These are phyloP conservation scores for Drosophila neocordata DNA, from an alignment of 1,140 invertebrate genomes.

Conservation along the genomic window DNA sequence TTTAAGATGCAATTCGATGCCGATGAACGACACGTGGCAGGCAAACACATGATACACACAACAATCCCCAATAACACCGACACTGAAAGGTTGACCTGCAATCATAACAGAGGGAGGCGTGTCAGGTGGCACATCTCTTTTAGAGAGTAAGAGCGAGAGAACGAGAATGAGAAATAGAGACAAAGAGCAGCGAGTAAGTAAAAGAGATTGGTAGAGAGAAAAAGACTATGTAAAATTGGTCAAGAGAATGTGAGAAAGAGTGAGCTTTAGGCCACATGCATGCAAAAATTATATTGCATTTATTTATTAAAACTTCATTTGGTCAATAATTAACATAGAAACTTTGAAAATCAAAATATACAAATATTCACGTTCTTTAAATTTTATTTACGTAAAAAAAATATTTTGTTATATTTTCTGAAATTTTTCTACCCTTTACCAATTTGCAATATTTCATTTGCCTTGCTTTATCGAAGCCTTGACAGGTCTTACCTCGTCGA, in stretches of 20 bases:
- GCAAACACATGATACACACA: slow-evolving; percentile 4
- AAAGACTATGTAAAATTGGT: background rate
- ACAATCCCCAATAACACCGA: background rate
- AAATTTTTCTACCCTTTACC: too few species aligned
- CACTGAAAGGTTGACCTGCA: slow-evolving; percentile 15
- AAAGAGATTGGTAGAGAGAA: background rate
- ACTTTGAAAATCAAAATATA: too few species aligned
- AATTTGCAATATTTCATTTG: too few species aligned
- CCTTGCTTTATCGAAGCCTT: too few species aligned
- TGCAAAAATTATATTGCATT: slow-evolving; percentile 8
- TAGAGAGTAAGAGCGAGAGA: background rate
- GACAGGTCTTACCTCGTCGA: too few species aligned
- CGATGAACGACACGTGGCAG: slow-evolving; percentile 19
- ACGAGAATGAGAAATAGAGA: background rate
- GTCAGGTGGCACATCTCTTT: background rate
- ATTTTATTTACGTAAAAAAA: too few species aligned
- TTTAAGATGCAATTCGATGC: slow-evolving; percentile 1
- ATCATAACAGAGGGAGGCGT: slow-evolving; percentile 3
- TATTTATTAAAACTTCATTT: background rate
- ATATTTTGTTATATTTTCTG: too few species aligned
- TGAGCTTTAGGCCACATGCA: slow-evolving; percentile 2
- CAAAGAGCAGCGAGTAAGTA: background rate
- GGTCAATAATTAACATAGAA: background rate
- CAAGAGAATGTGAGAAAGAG: background rate
- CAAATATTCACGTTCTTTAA: too few species aligned